Evolutionary conservation across 2,888 invertebrate species (phyloP).

Genomic region (Sphaerophoria rueppellii): DNA sequence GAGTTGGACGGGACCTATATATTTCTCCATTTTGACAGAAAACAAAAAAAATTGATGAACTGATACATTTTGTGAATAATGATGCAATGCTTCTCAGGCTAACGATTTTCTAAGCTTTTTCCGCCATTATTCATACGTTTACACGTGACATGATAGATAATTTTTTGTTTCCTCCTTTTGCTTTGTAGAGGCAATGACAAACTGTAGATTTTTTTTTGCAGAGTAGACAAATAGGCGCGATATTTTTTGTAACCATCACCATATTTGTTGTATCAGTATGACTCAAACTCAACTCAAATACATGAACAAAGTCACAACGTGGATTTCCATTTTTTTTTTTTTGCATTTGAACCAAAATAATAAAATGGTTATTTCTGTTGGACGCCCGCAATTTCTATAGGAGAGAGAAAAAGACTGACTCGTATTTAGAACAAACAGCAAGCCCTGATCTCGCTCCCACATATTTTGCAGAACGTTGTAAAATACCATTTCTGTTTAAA

Average conservation of each 20-base stretch:
- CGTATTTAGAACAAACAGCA: conserved; percentile 79
- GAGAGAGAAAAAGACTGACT: conserved; percentile 83
- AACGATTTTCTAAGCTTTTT: conserved; percentile 5
- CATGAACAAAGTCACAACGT: not conserved
- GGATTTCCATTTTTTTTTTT: conserved; percentile 14
- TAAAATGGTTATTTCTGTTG: conserved; percentile 76
- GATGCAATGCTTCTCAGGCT: conserved; percentile 25
- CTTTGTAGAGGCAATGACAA: not conserved
- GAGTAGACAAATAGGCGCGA: conserved; percentile 35
- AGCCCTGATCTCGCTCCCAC: conserved; percentile 83
- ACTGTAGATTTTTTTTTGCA: no score
- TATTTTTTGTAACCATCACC: not conserved
- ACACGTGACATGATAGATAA: conserved; percentile 4
- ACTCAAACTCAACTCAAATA: not conserved
- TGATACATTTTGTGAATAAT: not conserved
- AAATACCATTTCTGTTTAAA: conserved; percentile 40
- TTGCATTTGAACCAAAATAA: not conserved
- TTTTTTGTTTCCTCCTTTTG: not conserved
- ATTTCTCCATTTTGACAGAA: conserved; percentile 7
- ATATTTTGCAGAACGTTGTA: conserved; percentile 81
- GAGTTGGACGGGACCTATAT: not conserved
- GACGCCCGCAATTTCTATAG: conserved; percentile 83
- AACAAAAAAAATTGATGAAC: not conserved
- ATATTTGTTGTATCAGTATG: not conserved
- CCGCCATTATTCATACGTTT: conserved; percentile 11